Percentiles rank a stretch among this genome's conserved stretches.
These are phyloP conservation scores for Aegypius monachus DNA, from an alignment of 2,113 vertebrate genomes.

Conservation along the genomic window DNA sequence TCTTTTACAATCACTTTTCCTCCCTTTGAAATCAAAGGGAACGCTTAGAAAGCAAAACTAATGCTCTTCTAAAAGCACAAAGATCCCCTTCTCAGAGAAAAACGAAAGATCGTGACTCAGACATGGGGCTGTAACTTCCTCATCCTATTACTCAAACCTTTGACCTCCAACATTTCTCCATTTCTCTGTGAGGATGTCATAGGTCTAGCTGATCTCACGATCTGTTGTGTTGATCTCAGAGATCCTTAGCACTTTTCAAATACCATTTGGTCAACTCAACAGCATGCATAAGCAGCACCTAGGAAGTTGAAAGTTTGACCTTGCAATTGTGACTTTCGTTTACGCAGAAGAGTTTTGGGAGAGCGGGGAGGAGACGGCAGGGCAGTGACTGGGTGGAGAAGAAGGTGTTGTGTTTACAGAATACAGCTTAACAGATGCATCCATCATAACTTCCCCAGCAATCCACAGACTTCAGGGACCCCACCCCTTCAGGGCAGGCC, in stretches of 20 bases:
- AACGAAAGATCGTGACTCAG: not conserved
- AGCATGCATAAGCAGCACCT: not conserved
- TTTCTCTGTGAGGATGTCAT: not conserved
- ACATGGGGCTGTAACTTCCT: not conserved
- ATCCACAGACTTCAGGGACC: not conserved
- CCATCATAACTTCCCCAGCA: not conserved
- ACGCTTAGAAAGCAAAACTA: conserved; percentile 17
- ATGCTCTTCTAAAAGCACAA: not conserved
- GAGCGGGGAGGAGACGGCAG: not conserved
- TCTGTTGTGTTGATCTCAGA: not conserved
- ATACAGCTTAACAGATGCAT: not conserved
- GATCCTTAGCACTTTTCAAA: not conserved
- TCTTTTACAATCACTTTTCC: not conserved
- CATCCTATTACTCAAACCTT: not conserved
- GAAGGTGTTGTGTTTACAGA: not conserved
- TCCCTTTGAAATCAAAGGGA: not conserved
- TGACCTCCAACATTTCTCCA: not conserved
- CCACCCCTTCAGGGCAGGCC: not conserved
- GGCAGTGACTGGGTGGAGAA: not conserved
- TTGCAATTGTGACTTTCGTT: not conserved
- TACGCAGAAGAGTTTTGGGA: not conserved
- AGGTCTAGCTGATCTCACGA: not conserved
- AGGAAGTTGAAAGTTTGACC: not conserved
- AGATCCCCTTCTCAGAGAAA: not conserved
- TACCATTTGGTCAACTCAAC: not conserved